Evolutionary conservation across 2,113 vertebrate genomes (phyloP), one percentile per base, ranked within the genome.

Genomic region (Egretta garzetta): DNA sequence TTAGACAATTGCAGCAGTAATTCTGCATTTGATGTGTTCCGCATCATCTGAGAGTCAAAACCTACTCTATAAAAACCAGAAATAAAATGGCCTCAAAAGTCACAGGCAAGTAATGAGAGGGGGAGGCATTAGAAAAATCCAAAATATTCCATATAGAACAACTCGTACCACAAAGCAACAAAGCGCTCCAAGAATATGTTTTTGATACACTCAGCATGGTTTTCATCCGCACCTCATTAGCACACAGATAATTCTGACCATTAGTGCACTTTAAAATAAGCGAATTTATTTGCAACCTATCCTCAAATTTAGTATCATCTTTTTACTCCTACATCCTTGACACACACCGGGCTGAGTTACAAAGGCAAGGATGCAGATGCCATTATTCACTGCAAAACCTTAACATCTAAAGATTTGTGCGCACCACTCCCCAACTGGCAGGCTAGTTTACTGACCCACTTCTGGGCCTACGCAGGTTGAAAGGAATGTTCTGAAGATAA

Each of bases 181-280:
- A 80, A 87, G 74, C 41, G 11, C 77, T 96, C 81, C 90, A 74
- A 68, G 50, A 94, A 91, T 90, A 92, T 90, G 84, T 47, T 94
- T 96, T 90, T 80, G 85, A 91, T 80, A 64, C 67, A 67, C 81
- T 94, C 84, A 83, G 76, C 70, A 88, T 91, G 88, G 84, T 81
- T 90, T 95, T 94, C 67, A 84, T 75, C 93, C 56, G 0, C 72
- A 91, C 93, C 87, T 94, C 94, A 71, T 96, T 95, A 97, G 88
- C 66, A 66, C 86, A 71, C 39, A 93, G 90, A 90, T 85, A 90
- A 88, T 89, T 86, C 88, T 88, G 94, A 86, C 70, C 60, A 77
- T 81, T 95, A 89, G 12, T 32, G 32, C 22, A 23, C 56, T 89
- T 82, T 32, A 83, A 93, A 89, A 92, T 27, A 66, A 64, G 59